Evolutionary conservation across 2,113 vertebrate species (phyloP).

Genomic region (Cheilinus undulatus): DNA sequence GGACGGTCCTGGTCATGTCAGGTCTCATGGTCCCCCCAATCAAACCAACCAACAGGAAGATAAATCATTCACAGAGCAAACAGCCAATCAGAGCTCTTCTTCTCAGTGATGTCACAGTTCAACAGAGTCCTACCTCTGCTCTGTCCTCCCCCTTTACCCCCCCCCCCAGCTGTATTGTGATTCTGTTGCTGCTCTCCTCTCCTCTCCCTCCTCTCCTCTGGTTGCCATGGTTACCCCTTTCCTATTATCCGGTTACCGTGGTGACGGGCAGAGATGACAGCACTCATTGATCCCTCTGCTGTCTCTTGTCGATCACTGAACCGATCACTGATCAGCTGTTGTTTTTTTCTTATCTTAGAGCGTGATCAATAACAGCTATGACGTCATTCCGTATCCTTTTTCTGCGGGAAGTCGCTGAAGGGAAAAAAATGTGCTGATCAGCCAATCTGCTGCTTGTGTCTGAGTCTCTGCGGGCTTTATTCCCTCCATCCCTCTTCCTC

Average conservation of each 20-base stretch:
- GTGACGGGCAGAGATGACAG: not conserved
- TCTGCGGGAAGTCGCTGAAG: constrained; percentile 37
- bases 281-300: not conserved
- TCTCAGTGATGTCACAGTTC: not conserved
- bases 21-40: no score
- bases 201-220: not conserved
- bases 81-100: not conserved
- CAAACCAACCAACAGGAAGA: not conserved
- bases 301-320: not conserved
- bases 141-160: not conserved
- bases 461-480: constrained; percentile 1
- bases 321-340: not conserved
- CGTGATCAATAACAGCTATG: constrained; percentile 15
- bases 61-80: not conserved
- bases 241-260: constrained; percentile 10
- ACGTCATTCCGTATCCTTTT: constrained; percentile 55
- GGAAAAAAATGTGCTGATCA: constrained; percentile 43
- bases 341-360: not conserved
- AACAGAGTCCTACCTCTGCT: not conserved
- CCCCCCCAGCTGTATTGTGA: not conserved
- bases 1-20: no score
- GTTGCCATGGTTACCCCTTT: constrained; percentile 30
- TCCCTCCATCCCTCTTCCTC: not conserved
- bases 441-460: constrained; percentile 2
- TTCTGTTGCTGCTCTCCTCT: not conserved